Base-by-base conservation (phyloP, 1,140 invertebrate species). In the Cataglyphis hispanica region DNA sequence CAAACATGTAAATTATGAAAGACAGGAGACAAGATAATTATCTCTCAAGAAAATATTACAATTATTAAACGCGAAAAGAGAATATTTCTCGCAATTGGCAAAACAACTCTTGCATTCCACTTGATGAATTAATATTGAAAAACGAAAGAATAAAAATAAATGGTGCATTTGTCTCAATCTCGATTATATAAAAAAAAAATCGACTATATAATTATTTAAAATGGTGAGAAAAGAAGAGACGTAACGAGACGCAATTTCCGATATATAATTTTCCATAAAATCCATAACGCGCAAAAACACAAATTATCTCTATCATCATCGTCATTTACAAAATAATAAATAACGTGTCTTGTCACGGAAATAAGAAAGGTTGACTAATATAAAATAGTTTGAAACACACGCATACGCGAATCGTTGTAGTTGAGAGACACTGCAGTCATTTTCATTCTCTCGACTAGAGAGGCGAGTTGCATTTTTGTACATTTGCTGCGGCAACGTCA, bases 391-490 rank as follows among this genome's bases (percentile, higher is more conserved):
- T 43, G 27, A 11, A 53, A 53, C 8, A 46, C 46, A 50, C 5
- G 5, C 1, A 50, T 50, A 46, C 11, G 46, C 16, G 43, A 37
- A 46, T 83, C 78, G 25, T 31, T 60, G 53, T 7, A 56, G 78
- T 83, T 61, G 78, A 74, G 56, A 83, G 40, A 27, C 78, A 43
- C 78, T 83, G 67, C 37, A 27, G 25, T 19, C 53, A 83, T 83
- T 83, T 83, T 83, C 78, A 83, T 69, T 83, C 78, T 83, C 67
- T 27, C 43, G 78, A 69, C 31, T 50, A 81, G 69, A 74, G 50
- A 70, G 56, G 50, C 66, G 27, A 37, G 13, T 53, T 60, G 67
- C 53, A 74, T 74, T 74, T 83, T 83, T 83, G 66, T 83, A 83
- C 78, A 13, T 83, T 83, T 37, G 60, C 67, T 83, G 37, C 66